Evolutionary conservation across 2,113 vertebrate genomes (phyloP), one percentile per base, ranked within the genome.

Genomic region (Leucosticte australis): DNA sequence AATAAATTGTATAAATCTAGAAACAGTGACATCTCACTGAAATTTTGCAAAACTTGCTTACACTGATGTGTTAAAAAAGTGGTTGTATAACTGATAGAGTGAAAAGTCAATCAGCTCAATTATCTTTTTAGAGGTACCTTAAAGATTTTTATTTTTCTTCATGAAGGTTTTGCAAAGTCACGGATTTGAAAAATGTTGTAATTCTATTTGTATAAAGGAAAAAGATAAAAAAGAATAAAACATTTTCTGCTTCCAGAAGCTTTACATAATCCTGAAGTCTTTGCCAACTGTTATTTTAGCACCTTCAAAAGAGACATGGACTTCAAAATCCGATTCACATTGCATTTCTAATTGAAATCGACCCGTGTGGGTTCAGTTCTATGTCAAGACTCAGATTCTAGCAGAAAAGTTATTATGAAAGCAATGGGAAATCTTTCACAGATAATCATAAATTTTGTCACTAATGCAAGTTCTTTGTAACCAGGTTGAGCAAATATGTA

Each of bases 211-310:
- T 69, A 28, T 52, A 90, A 67, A 71, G 55, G 65, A 82, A 90
- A 83, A 63, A 75, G 26, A 13, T 87, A 71, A 96, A 90, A 94
- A 94, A 89, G 19, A 85, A n/a, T 91, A 83, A 79, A 94, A 73
- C 37, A 53, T 49, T 81, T 96, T 94, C 16, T 28, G 24, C 77
- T 80, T 83, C 23, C 24, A 55, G 71, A 83, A 85, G 49, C 19
- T 37, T 90, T 87, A 67, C 30, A 44, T 91, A 96, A 92, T 91
- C 41, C 64, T 76, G 74, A 93, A 91, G 30, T n/a, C 77, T 68
- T 88, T 88, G 16, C 44, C 59, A 81, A 4, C 56, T n/a, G 42
- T 67, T 67, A 41, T 87, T 95, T 82, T 46, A 80, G 33, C 33
- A 82, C 46, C 52, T 81, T 92, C 57, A 77, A 46, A 91, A 92